These are phyloP conservation scores for Metridium senile DNA, from an alignment of 92 coral and sea anemone genomes.

Conservation along the genomic window DNA sequence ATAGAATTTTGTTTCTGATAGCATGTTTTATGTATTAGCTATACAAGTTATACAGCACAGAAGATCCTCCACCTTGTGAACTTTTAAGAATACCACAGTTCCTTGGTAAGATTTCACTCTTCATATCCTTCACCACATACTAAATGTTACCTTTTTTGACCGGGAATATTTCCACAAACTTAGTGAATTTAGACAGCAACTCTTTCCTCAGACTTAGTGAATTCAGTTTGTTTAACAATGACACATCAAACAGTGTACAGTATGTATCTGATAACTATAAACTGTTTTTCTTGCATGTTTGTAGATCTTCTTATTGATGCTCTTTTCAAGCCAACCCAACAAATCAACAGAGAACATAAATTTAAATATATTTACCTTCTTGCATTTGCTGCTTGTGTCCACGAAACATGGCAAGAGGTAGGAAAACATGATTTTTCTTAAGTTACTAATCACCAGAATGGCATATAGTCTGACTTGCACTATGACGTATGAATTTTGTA, in stretches of 20 bases:
- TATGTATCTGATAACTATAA: too few species aligned
- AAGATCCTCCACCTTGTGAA: conserved; percentile 92
- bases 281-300: too few species aligned
- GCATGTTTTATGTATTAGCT: conserved; percentile 42
- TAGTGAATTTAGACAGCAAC: background rate
- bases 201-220: background rate
- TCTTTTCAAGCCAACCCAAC: conserved; percentile 91
- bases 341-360: conserved; percentile 90
- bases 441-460: background rate
- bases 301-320: conserved; percentile 83
- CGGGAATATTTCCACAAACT: background rate
- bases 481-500: too few species aligned
- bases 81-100: conserved; percentile 93
- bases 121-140: background rate
- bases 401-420: conserved; percentile 93
- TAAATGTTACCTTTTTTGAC: too few species aligned
- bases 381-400: conserved; percentile 92
- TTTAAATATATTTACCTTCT: conserved; percentile 85
- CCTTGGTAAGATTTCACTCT: conserved; percentile 47
- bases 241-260: too few species aligned
- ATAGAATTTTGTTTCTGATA: background rate
- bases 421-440: background rate
- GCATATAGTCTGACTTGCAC: too few species aligned
- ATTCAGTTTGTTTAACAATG: background rate
- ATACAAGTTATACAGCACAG: conserved; percentile 75